Conservation (phyloP, 1,140 invertebrate species). For the Geopemphigus sp. region DNA sequence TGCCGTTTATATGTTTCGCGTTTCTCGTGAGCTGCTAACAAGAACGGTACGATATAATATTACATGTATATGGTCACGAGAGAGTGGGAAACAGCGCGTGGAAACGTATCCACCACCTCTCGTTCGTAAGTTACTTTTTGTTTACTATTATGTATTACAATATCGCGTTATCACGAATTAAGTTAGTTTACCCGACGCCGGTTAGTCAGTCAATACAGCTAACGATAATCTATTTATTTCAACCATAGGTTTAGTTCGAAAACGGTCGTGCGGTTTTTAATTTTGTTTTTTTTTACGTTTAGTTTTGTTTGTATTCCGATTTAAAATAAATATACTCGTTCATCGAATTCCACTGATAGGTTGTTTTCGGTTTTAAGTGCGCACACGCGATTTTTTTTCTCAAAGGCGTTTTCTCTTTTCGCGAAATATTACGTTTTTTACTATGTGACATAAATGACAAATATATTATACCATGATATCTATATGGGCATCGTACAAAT, state of each 20-base stretch:
- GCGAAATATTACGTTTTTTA: background rate
- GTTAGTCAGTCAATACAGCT: constrained; percentile 37
- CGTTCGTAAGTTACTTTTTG: constrained; percentile 25
- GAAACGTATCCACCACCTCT: constrained; percentile 42
- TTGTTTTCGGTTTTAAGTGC: no score
- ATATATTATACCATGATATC: constrained; percentile 16
- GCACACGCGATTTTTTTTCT: no score
- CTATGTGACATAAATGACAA: background rate
- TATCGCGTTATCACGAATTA: constrained; percentile 44
- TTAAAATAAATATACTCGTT: no score
- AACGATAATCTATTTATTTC: constrained; percentile 1
- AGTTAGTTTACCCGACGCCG: constrained; percentile 46
- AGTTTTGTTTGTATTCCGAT: no score
- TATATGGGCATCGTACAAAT: background rate
- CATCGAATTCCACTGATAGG: no score
- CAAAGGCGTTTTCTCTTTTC: background rate
- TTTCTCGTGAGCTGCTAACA: constrained; percentile 15
- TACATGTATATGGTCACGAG: constrained; percentile 1
- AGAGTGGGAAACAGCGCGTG: constrained; percentile 36
- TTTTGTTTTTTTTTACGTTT: background rate
- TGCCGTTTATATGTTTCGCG: constrained; percentile 18
- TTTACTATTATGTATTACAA: constrained; percentile 44
- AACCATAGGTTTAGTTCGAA: background rate
- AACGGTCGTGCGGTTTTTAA: background rate
- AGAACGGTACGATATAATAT: constrained; percentile 5